Percentiles rank a stretch among this genome's conserved stretches.
phyloP scores from a whole-genome alignment of 2,797 vertebrate genomes.

The Macropus fuliginosus region DNA sequence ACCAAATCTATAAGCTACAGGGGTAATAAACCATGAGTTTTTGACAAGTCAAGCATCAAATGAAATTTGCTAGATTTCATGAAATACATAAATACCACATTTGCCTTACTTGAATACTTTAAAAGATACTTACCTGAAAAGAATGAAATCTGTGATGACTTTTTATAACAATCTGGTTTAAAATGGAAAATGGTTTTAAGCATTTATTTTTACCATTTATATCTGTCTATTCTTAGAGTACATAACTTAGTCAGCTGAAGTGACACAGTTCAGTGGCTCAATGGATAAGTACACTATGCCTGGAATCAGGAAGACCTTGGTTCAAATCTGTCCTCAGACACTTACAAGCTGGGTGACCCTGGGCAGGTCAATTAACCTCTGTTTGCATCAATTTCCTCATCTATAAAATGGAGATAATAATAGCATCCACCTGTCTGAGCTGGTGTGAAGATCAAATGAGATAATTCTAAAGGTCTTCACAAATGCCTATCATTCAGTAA shows the following conservation, averaged over 20 bases:
- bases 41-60: slow-evolving; percentile 59
- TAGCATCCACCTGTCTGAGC: no score
- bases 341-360: neutral
- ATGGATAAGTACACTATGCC: neutral
- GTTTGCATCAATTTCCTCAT: neutral
- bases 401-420: neutral
- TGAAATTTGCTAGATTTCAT: slow-evolving; percentile 7
- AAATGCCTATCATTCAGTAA: no score
- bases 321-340: neutral
- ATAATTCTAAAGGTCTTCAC: neutral
- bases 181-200: neutral
- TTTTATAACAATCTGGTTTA: neutral
- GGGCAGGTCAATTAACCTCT: neutral
- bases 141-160: slow-evolving; percentile 18
- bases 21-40: slow-evolving; percentile 65
- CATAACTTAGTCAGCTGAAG: neutral
- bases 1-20: slow-evolving; percentile 56
- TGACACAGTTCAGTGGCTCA: neutral
- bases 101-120: slow-evolving; percentile 56
- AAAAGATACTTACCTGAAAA: slow-evolving; percentile 36
- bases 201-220: neutral
- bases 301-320: neutral
- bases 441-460: neutral
- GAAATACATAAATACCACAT: slow-evolving; percentile 44
- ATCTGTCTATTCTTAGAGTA: neutral